Conservation (phyloP, 2,797 vertebrate species). For the Schizothorax lantsangensis region DNA sequence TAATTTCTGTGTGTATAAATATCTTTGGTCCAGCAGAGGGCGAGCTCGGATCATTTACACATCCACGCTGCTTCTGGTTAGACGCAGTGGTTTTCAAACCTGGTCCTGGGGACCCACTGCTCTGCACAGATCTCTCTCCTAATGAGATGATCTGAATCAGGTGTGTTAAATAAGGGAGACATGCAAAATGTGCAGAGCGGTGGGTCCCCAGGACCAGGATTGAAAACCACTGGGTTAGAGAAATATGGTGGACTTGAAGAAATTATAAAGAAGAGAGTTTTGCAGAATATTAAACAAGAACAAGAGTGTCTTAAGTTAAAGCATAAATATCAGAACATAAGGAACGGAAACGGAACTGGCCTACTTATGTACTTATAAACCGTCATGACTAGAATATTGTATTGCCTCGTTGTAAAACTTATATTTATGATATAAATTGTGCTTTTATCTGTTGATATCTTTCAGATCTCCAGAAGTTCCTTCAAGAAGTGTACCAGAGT, state of each 20-base stretch:
- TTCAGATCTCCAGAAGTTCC: constrained; percentile 73
- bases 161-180: too few relatives aligned
- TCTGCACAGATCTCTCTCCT: too few relatives aligned
- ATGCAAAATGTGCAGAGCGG: too few relatives aligned
- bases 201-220: too few relatives aligned
- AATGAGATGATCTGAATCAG: too few relatives aligned
- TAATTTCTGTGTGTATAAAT: background rate
- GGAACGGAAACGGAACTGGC: too few relatives aligned
- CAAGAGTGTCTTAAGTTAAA: background rate
- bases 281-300: background rate
- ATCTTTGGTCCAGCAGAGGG: constrained; percentile 63
- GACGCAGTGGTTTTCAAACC: too few relatives aligned
- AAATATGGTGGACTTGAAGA: background rate
- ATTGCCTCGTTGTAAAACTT: background rate
- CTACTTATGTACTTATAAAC: background rate
- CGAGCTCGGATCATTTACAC: constrained; percentile 38
- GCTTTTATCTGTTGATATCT: constrained; percentile 30
- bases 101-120: too few relatives aligned
- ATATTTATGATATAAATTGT: background rate
- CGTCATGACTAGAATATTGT: background rate
- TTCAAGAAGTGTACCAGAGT: constrained; percentile 69
- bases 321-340: background rate
- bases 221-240: too few relatives aligned
- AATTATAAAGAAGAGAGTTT: too few relatives aligned
- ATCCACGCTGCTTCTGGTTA: background rate